Conservation (phyloP, 1,140 invertebrate species). For the Tetramorium simillimum region DNA sequence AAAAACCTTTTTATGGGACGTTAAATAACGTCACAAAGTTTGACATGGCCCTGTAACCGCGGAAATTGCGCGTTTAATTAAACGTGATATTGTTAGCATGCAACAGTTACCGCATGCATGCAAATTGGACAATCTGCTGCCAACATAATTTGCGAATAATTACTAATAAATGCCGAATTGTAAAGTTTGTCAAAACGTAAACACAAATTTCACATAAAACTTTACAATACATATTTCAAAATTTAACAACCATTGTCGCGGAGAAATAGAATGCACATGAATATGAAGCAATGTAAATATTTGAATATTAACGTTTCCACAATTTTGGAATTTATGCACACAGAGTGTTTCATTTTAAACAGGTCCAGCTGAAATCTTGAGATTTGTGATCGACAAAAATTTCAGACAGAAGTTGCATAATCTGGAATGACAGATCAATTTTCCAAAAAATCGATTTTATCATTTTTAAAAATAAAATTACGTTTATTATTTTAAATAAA, state of each 20-base stretch:
- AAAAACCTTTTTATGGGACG: neutral
- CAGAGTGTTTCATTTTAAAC: neutral
- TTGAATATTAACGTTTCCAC: neutral
- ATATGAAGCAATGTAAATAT: neutral
- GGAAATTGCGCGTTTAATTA: slow-evolving; percentile 17
- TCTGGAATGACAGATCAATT: no score
- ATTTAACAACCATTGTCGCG: neutral
- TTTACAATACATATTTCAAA: neutral
- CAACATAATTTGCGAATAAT: neutral
- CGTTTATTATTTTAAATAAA: no score
- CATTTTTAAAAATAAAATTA: no score
- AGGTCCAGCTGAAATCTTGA: no score
- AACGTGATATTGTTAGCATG: neutral
- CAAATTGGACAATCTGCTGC: neutral
- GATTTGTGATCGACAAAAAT: no score
- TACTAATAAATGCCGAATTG: neutral
- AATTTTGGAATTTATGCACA: neutral
- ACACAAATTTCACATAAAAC: neutral
- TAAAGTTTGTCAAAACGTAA: neutral
- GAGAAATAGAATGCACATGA: neutral
- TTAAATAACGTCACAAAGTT: neutral
- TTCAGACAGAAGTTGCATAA: no score
- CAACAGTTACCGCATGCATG: slow-evolving; percentile 10
- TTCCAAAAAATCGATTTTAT: no score
- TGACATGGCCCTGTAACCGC: neutral